Conservation (phyloP, 1,140 invertebrate genomes). For the Neodiprion pinetum region DNA sequence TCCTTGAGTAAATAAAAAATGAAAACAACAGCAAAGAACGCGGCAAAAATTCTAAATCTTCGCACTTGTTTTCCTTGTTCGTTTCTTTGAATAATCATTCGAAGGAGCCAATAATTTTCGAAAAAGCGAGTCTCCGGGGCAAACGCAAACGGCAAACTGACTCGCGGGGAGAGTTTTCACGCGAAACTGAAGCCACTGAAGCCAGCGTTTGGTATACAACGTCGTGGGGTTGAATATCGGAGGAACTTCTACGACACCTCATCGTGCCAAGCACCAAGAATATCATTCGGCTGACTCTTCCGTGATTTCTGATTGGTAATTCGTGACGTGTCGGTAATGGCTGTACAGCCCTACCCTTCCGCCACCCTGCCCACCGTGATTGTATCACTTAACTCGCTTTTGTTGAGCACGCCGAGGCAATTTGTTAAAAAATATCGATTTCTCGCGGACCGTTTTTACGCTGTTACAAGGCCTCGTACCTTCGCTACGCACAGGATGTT, state of each 20-base stretch:
- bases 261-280: slow-evolving; percentile 5
- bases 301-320: slow-evolving; percentile 7
- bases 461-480: too few relatives aligned
- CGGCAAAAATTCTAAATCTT: too few relatives aligned
- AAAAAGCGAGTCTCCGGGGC: background rate
- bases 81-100: background rate
- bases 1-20: too few relatives aligned
- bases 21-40: too few relatives aligned
- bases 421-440: too few relatives aligned
- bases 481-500: too few relatives aligned
- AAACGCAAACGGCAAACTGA: too few relatives aligned
- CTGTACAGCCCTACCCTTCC: background rate
- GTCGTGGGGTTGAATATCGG: background rate
- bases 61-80: too few relatives aligned
- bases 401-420: too few relatives aligned
- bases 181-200: background rate
- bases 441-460: too few relatives aligned
- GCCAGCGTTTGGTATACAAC: background rate
- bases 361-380: background rate
- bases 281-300: slow-evolving; percentile 1
- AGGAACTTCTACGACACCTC: background rate
- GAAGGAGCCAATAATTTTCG: background rate
- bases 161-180: background rate
- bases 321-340: slow-evolving; percentile 4
- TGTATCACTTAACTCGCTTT: too few relatives aligned